phyloP scores from a whole-genome alignment of 2,113 vertebrate genomes.

The Mastomys coucha region DNA sequence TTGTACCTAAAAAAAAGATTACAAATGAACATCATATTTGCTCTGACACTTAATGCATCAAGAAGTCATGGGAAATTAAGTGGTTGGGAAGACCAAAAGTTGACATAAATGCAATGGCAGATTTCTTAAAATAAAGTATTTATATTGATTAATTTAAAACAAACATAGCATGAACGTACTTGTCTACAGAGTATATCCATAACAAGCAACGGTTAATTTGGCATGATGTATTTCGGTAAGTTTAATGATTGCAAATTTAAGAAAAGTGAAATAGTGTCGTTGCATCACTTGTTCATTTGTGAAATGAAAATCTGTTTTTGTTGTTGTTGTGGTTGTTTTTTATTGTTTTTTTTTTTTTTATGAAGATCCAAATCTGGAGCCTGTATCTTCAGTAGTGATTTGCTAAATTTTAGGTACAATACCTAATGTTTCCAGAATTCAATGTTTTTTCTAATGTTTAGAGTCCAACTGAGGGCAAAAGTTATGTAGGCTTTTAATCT shows the following conservation, averaged over 20 bases:
- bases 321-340: too few relatives aligned
- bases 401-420: background rate
- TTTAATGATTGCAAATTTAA: background rate
- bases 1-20: fast-evolving
- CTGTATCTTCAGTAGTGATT: background rate
- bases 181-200: background rate
- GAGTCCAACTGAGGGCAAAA: background rate
- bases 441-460: background rate
- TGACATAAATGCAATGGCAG: background rate
- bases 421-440: too few relatives aligned
- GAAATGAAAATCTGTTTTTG: background rate
- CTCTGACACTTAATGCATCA: background rate
- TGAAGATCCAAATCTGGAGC: background rate
- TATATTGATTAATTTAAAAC: background rate
- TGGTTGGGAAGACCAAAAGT: background rate
- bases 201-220: background rate
- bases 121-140: background rate
- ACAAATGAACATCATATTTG: too few relatives aligned
- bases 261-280: background rate
- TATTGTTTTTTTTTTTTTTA: background rate
- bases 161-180: background rate
- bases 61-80: background rate
- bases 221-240: background rate
- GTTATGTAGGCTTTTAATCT: background rate
- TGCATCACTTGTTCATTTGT: background rate